These are phyloP conservation scores for Danio kyathit DNA, from an alignment of 2,797 vertebrate species.

Conservation along the genomic window DNA sequence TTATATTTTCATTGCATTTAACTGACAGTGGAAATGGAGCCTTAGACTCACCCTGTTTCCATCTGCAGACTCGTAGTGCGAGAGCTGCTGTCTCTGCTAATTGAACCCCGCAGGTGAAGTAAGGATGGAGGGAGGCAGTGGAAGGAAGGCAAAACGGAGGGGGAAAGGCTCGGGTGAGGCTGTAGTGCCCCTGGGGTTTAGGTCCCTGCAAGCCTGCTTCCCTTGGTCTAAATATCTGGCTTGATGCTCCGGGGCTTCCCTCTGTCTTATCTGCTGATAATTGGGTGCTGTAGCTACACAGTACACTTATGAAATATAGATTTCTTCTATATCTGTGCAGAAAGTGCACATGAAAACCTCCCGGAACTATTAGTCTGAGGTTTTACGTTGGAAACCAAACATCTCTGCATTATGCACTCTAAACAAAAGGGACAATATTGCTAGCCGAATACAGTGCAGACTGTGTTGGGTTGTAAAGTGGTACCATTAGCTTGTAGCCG, in stretches of 20 bases:
- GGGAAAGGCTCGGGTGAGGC: slow-evolving; percentile 75
- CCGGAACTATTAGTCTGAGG: slow-evolving; percentile 33
- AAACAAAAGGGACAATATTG: slow-evolving; percentile 20
- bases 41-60: slow-evolving; percentile 69
- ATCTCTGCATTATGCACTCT: slow-evolving; percentile 3
- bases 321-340: slow-evolving; percentile 72
- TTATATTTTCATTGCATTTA: no score
- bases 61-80: slow-evolving; percentile 76
- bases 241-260: slow-evolving; percentile 82
- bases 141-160: slow-evolving; percentile 42
- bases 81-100: slow-evolving; percentile 79
- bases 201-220: slow-evolving; percentile 78
- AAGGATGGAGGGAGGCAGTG: slow-evolving; percentile 62
- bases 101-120: slow-evolving; percentile 84
- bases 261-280: slow-evolving; percentile 86
- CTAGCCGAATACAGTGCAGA: neutral
- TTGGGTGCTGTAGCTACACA: slow-evolving; percentile 84
- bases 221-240: slow-evolving; percentile 82
- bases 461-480: slow-evolving; percentile 14
- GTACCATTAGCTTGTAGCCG: slow-evolving; percentile 15
- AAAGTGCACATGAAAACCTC: slow-evolving; percentile 43
- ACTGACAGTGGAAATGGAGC: neutral
- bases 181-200: slow-evolving; percentile 79
- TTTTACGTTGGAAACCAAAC: slow-evolving; percentile 31
- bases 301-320: slow-evolving; percentile 86